phyloP scores from a whole-genome alignment of 2,797 vertebrate species.

The Melopsittacus undulatus region DNA sequence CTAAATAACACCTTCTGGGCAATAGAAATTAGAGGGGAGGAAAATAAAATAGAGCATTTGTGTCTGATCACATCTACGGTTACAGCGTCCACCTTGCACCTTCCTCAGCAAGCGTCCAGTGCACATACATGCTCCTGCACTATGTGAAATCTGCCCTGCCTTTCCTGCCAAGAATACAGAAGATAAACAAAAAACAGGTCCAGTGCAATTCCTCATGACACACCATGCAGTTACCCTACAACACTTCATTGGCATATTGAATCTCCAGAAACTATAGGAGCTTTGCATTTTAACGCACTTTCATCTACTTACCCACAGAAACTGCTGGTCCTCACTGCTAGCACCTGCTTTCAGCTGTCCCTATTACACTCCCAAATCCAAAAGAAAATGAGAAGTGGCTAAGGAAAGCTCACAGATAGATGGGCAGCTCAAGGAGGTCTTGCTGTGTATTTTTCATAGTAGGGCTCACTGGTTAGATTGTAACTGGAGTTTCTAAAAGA shows the following conservation, averaged over 20 bases:
- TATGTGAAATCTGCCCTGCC: background rate
- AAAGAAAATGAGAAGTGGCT: background rate
- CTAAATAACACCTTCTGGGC: background rate
- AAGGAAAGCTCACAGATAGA: background rate
- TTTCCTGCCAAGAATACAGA: background rate
- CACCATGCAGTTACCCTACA: background rate
- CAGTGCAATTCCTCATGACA: background rate
- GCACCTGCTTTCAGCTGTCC: background rate
- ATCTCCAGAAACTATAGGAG: background rate
- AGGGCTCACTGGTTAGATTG: background rate
- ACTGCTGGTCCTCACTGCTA: background rate
- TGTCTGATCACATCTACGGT: rapidly evolving
- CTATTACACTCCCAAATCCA: background rate
- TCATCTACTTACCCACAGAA: background rate
- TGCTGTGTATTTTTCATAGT: background rate
- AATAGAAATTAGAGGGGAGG: background rate
- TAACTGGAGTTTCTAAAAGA: background rate
- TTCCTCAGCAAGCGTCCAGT: background rate
- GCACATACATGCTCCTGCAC: background rate
- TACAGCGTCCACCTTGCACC: background rate
- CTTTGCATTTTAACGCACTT: background rate
- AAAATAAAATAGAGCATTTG: background rate
- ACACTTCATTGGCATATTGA: rapidly evolving
- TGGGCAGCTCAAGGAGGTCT: background rate
- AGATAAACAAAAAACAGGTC: background rate